Evolutionary conservation across 53 echinoderm and acorn worm genomes (phyloP).

Genomic region (Zoroaster sp.): DNA sequence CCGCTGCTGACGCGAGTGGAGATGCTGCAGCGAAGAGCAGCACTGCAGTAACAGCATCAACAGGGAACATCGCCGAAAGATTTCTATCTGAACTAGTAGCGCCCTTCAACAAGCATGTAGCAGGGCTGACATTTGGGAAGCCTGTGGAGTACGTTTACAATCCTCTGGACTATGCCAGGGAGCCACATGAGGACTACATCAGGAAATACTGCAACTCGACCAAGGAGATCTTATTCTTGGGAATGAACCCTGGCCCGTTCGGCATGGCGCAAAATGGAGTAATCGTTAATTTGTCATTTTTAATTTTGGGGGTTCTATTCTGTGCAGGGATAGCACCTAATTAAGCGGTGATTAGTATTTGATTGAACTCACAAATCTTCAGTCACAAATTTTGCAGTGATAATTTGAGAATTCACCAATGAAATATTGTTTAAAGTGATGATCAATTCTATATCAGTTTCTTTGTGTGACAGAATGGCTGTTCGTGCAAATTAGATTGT

Average conservation of each 20-base stretch:
- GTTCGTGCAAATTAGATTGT: too few species aligned
- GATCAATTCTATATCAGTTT: too few species aligned
- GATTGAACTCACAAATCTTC: too few species aligned
- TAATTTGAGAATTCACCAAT: too few species aligned
- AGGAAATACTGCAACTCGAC: slow-evolving; percentile 89
- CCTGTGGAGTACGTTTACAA: slow-evolving; percentile 92
- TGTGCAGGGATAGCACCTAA: too few species aligned
- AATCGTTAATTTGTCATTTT: background rate
- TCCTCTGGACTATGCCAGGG: slow-evolving; percentile 90
- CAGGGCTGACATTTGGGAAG: slow-evolving; percentile 69
- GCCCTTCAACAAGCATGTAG: slow-evolving; percentile 57
- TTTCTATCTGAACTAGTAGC: slow-evolving; percentile 83
- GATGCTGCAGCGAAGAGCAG: background rate
- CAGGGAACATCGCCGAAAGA: slow-evolving; percentile 62
- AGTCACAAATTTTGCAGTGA: too few species aligned
- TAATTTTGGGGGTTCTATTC: background rate
- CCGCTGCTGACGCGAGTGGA: background rate
- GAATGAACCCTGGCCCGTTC: slow-evolving; percentile 99
- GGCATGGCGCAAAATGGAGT: slow-evolving; percentile 99
- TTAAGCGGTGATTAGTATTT: too few species aligned
- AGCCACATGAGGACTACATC: slow-evolving; percentile 86
- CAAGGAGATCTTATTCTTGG: slow-evolving; percentile 87
- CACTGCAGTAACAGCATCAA: background rate
- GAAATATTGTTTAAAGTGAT: too few species aligned
- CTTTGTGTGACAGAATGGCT: too few species aligned